Evolutionary conservation across 2,797 vertebrate species (phyloP).

Genomic region (Gorsachius magnificus): DNA sequence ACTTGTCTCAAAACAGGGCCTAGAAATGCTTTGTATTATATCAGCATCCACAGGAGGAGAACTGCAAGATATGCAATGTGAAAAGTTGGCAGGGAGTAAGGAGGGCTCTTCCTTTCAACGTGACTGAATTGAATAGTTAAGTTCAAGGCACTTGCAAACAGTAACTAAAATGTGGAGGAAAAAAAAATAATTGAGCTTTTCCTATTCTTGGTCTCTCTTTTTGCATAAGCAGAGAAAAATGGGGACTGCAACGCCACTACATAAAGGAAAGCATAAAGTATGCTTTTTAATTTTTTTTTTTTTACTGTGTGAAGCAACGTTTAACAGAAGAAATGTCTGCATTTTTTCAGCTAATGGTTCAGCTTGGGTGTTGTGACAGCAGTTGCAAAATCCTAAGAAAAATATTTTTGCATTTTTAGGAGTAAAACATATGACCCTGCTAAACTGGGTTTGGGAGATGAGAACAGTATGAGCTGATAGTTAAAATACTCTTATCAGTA

Average conservation of each 20-base stretch:
- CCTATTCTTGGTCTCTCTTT: not conserved
- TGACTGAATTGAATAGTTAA: not conserved
- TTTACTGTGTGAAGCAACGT: not conserved
- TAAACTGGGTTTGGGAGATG: not conserved
- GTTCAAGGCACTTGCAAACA: not conserved
- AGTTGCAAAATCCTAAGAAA: not conserved
- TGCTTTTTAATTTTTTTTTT: not conserved
- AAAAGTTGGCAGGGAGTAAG: not conserved
- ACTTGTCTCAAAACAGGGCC: not conserved
- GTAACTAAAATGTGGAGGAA: not conserved
- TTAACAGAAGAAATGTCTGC: not conserved
- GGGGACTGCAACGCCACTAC: not conserved
- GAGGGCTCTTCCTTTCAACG: not conserved
- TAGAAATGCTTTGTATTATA: not conserved
- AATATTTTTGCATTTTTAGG: not conserved
- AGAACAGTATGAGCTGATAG: not conserved
- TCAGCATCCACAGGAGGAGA: not conserved
- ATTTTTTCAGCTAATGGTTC: not conserved
- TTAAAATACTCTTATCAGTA: not conserved
- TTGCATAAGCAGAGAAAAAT: not conserved
- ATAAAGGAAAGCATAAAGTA: not conserved
- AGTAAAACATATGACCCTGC: not conserved
- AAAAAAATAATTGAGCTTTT: not conserved
- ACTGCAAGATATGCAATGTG: fast-evolving
- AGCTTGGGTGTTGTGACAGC: not conserved